These are phyloP conservation scores for Onychorhynchus coronatus DNA, from an alignment of 2,113 vertebrate species.

Conservation along the genomic window DNA sequence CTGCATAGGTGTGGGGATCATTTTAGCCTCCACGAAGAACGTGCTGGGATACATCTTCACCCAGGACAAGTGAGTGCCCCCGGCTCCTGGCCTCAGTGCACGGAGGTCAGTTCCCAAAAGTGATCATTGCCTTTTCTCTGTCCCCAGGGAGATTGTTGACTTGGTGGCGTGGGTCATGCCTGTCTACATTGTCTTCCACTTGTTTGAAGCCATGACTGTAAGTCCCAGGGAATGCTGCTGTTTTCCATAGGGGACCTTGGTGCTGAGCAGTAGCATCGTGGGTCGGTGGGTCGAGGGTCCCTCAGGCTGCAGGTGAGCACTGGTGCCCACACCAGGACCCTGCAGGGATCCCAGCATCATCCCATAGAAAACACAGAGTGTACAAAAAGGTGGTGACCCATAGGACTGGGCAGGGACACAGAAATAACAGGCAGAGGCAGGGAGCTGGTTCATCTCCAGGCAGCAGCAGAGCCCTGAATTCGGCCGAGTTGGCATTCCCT, in stretches of 20 bases:
- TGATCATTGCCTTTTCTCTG: background rate
- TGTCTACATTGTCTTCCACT: conserved; percentile 64
- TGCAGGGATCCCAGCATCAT: background rate
- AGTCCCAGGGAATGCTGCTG: background rate
- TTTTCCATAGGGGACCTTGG: background rate
- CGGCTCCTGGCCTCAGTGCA: fast-evolving
- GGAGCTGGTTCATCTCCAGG: background rate
- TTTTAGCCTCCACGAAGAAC: conserved; percentile 69
- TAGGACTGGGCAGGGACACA: background rate
- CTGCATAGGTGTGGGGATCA: conserved; percentile 52
- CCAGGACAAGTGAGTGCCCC: conserved; percentile 78
- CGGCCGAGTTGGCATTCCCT: fast-evolving
- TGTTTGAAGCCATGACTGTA: conserved; percentile 72
- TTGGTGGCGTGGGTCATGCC: conserved; percentile 69
- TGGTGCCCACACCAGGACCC: fast-evolving
- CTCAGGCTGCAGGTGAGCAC: background rate
- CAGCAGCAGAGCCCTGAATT: fast-evolving
- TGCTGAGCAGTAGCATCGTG: fast-evolving
- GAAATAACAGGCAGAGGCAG: background rate
- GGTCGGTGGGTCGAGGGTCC: fast-evolving
- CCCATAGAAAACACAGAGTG: fast-evolving
- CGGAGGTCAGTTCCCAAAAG: background rate
- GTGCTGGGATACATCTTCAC: conserved; percentile 85
- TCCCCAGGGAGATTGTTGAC: conserved; percentile 57
- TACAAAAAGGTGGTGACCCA: background rate